Percentiles rank a stretch among this genome's conserved stretches.
phyloP scores from a whole-genome alignment of 2,888 invertebrate species.

The Pyrrhosoma nymphula region DNA sequence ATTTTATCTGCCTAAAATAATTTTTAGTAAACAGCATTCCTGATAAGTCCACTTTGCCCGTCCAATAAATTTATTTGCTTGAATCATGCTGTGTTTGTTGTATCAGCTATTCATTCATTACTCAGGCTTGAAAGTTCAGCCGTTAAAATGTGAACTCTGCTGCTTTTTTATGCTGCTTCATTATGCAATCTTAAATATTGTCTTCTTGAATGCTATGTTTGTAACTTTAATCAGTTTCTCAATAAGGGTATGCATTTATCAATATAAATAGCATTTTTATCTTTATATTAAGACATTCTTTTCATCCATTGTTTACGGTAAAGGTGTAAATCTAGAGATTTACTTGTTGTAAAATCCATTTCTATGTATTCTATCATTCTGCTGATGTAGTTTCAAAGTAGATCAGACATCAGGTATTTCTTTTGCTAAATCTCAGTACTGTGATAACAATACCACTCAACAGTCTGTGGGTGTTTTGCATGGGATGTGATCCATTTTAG shows the following conservation, averaged over 20 bases:
- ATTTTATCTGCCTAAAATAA: neutral
- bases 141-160: neutral
- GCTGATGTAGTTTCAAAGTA: neutral
- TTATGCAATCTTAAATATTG: neutral
- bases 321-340: neutral
- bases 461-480: neutral
- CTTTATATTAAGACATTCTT: neutral
- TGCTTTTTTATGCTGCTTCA: neutral
- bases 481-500: neutral
- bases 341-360: neutral
- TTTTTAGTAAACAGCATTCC: slow-evolving; percentile 37
- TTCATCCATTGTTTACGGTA: neutral
- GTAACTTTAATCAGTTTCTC: neutral
- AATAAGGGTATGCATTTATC: neutral
- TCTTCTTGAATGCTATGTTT: neutral
- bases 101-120: neutral
- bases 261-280: neutral
- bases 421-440: neutral
- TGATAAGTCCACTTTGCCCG: slow-evolving; percentile 58
- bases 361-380: neutral
- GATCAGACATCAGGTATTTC: neutral
- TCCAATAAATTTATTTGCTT: neutral
- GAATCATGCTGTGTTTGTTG: neutral
- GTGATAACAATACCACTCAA: neutral
- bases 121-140: neutral